Evolutionary conservation across 2,888 invertebrate species (phyloP), one percentile per base, ranked within the genome.

Genomic region (Stenodera caucasica): DNA sequence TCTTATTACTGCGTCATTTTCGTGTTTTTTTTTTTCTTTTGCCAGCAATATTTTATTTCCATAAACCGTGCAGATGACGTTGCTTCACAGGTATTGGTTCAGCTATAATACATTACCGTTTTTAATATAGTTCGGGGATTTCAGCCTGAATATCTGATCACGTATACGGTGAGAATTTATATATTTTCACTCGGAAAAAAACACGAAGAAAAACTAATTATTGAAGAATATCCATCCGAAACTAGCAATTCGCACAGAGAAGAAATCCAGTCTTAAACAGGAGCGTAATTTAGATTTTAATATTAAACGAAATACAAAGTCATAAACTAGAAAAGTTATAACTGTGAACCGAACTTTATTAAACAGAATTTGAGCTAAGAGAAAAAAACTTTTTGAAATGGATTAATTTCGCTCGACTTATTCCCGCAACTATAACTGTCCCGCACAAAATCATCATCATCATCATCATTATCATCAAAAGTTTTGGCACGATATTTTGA

Each of bases 1-100:
- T 11, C 21, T 45, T 45, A 45, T 45, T 23, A 45, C 21, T 45
- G 45, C 23, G 21, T 12, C 45, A 45, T 23, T 26, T 45, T 45
- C 11, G 14, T 2, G 18, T 15, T 4, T 29, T 32, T 7, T 32
- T n/a, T 33, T 33, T n/a, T 33, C 2, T 21, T 6, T 23, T 23
- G 8, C 21, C 11, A 6, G 21, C 45, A 6, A 45, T 45, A 45
- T 45, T 45, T 45, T 45, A 45, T 45, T 23, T 21, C 23, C 12
- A 23, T 45, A 45, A 45, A 18, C 45, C 18, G 21, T 45, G 45
- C 45, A 45, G 45, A 21, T 45, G 45, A 45, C 45, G 45, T 45
- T 23, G 21, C 23, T 23, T 45, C n/a, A 45, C 45, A 23, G 45
- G 45, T 45, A 45, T 45, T 45, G 45, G 45, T 45, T 45, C 21